Conservation (phyloP, 1,140 invertebrate species). For the Anthonomus grandis region DNA sequence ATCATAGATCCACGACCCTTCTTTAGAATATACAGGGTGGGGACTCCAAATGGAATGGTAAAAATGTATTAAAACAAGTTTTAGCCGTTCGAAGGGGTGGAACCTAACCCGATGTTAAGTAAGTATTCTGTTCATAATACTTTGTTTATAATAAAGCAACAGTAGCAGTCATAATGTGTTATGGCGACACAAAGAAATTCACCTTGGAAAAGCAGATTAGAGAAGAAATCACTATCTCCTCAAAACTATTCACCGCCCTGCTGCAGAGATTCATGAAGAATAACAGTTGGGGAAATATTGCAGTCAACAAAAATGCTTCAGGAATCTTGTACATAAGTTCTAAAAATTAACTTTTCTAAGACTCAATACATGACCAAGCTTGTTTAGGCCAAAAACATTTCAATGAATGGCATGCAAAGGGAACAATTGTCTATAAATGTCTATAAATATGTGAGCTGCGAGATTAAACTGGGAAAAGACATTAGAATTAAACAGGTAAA, state of each 20-base stretch:
- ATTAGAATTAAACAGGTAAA: not conserved
- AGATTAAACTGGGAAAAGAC: too few relatives aligned
- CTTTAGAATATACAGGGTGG: too few relatives aligned
- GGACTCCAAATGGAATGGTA: too few relatives aligned
- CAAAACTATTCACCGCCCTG: not conserved
- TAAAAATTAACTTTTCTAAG: not conserved
- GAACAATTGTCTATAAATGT: not conserved
- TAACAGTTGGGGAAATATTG: not conserved
- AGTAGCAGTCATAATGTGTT: not conserved
- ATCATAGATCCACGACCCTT: not conserved
- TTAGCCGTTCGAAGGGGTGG: too few relatives aligned
- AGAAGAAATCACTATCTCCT: too few relatives aligned
- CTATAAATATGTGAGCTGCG: not conserved
- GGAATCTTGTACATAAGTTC: not conserved
- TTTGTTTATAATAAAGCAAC: too few relatives aligned
- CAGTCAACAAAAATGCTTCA: not conserved
- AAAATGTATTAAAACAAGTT: too few relatives aligned
- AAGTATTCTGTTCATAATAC: too few relatives aligned
- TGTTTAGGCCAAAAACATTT: not conserved
- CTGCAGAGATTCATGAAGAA: not conserved
- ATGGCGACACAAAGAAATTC: slow-evolving; percentile 2
- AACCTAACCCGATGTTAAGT: too few relatives aligned
- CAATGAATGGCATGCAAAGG: not conserved
- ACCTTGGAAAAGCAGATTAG: too few relatives aligned
- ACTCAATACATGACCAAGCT: slow-evolving; percentile 1